Evolutionary conservation across 1,140 invertebrate species (phyloP), one percentile per base, ranked within the genome.

Genomic region (Palaemon carinicauda): DNA sequence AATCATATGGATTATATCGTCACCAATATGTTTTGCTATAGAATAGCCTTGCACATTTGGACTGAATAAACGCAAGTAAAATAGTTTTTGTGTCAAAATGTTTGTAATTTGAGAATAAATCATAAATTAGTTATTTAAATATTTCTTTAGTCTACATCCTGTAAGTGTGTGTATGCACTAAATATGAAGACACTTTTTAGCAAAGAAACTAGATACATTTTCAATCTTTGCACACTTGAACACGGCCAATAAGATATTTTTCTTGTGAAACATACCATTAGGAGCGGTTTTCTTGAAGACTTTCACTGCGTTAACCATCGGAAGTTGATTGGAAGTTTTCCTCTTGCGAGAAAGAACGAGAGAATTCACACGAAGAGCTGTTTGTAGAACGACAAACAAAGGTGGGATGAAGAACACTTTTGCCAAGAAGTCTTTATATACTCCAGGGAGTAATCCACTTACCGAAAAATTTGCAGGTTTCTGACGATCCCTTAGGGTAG

Each of bases 251-350:
- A 41, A 12, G 12, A 41, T 41, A 41, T 41, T 41, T n/a, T n/a
- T 41, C 7, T 12, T 41, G 41, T 41, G 12, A 1, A 74, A 82
- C 89, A 17, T 82, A 89, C 89, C 89, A 89, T 89, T 89, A 27
- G 89, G 89, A 60, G 87, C 88, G 71, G 87, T 89, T 77, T 89
- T 89, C 82, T 89, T 89, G 87, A 89, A 89, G 69, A 89, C 89
- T 85, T 89, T 89, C 77, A 89, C 87, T 29, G 89, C 89, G 85
- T 83, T 89, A 74, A 85, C 82, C 82, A 85, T 85, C 27, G 54
- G 53, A 85, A 15, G 50, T 15, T 73, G 69, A 12, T 29, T 21
- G 69, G n/a, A n/a, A 27, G 78, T 82, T 82, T 82, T 60, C 65
- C 80, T 82, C 41, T 29, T 17, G 60, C 29, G 80, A 82, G 50